Percentiles rank a stretch among this genome's conserved stretches.
Conservation (phyloP, 2,888 invertebrate genomes). For the Conus canariensis region DNA sequence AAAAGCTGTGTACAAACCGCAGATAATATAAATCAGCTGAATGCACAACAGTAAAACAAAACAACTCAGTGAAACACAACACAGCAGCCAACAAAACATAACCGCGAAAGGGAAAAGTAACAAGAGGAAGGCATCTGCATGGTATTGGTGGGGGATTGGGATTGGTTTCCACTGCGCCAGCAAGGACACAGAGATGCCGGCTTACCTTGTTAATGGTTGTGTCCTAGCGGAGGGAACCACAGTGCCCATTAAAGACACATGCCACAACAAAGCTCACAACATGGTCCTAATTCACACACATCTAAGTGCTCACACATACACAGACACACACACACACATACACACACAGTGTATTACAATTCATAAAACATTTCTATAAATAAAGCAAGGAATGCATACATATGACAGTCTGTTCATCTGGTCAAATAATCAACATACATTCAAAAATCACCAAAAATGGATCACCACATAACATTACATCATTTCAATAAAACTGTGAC, state of each 20-base stretch:
- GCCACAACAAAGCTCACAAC: constrained; percentile 21
- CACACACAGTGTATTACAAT: not conserved
- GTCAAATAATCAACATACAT: too few species aligned
- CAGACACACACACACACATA: constrained; percentile 21
- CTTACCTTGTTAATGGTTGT: constrained; percentile 67
- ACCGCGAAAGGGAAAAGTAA: not conserved
- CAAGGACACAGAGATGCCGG: constrained; percentile 29
- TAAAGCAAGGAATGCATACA: too few species aligned
- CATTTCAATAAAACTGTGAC: too few species aligned
- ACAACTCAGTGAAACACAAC: not conserved
- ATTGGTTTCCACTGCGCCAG: constrained; percentile 36
- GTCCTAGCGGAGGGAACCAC: constrained; percentile 56
- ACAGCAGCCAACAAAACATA: not conserved
- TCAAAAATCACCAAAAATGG: too few species aligned
- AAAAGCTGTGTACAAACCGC: too few species aligned
- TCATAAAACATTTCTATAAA: too few species aligned
- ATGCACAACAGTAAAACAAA: not conserved
- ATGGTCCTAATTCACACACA: not conserved
- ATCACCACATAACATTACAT: too few species aligned
- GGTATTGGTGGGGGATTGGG: too few species aligned
- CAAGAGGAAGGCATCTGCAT: constrained; percentile 1
- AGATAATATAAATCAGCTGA: not conserved
- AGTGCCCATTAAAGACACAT: constrained; percentile 37
- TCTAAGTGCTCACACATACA: not conserved
- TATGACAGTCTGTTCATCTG: too few species aligned